Evolutionary conservation across 2,888 invertebrate genomes (phyloP).

Genomic region (Folsomia candida): DNA sequence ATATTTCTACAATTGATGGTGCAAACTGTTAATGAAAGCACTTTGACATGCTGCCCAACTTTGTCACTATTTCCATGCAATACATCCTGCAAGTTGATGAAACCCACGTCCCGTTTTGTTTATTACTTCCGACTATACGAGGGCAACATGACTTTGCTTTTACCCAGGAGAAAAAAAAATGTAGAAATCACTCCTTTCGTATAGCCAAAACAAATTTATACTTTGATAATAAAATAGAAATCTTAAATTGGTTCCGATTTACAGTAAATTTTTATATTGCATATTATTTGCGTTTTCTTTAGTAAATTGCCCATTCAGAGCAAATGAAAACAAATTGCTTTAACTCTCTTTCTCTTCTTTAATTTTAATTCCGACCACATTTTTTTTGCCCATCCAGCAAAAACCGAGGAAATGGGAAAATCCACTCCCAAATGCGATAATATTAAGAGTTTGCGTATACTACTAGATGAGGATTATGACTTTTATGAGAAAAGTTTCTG

Average conservation of each 20-base stretch:
- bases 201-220: too few relatives aligned
- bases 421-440: not conserved
- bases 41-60: too few relatives aligned
- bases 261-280: not conserved
- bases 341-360: not conserved
- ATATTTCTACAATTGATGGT: too few relatives aligned
- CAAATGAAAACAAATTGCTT: not conserved
- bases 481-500: conserved; percentile 2
- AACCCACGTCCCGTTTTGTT: too few relatives aligned
- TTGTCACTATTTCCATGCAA: too few relatives aligned
- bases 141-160: too few relatives aligned
- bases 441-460: not conserved
- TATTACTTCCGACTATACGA: too few relatives aligned
- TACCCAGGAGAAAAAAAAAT: too few relatives aligned
- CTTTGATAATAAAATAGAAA: not conserved
- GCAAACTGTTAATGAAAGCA: too few relatives aligned
- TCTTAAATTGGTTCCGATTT: not conserved
- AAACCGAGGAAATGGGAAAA: not conserved
- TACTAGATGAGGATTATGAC: not conserved
- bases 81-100: too few relatives aligned
- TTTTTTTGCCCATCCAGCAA: not conserved
- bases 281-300: not conserved
- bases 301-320: not conserved
- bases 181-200: too few relatives aligned
- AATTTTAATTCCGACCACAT: not conserved